Base-by-base conservation (phyloP, 2,113 vertebrate species). In the Microcebus lehilahytsara region DNA sequence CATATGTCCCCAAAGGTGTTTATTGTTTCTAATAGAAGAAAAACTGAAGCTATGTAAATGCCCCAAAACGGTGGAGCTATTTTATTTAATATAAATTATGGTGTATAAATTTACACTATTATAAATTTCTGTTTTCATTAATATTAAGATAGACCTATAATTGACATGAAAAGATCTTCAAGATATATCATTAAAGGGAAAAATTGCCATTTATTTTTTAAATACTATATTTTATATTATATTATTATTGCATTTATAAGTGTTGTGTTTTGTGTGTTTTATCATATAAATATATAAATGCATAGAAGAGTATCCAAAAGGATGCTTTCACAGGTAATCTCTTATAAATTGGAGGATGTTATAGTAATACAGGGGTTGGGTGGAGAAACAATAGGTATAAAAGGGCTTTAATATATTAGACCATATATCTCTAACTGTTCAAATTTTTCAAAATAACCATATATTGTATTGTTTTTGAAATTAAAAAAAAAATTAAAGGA, bases 51-150 rank as follows among this genome's bases (percentile, higher is more conserved):
- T 89, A 40, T 17, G 51, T 85, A 75, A 85, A 34, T 91, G 13
- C 5, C 9, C 23, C 69, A 60, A 0, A 37, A 46, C 4, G 16
- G 20, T 83, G 11, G 32, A 85, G 56, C 81, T 74, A 40, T 93
- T 86, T 94, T 60, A 83, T 62, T 58, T 58, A 58, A 58, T 20
- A 58, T 85, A 78, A 88, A 81, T 51, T 85, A 77, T n/a, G 81
- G n/a, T 42, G 10, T 62, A 85, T 89, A 66, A 85, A 83, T 72
- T 83, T 78, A 78, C 1, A 72, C 23, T 71, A 16, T 78, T 81
- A 30, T 1, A 92, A 69, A 42, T 95, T 67, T 96, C 49, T 83
- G 56, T 75, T 67, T 91, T 78, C 9, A 32, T 81, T 96, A 91
- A 6, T n/a, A 58, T 74, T 74, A 66, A 75, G 46, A 66, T 60